Evolutionary conservation across 1,140 invertebrate species (phyloP).

Genomic region (Metaphire vulgaris): DNA sequence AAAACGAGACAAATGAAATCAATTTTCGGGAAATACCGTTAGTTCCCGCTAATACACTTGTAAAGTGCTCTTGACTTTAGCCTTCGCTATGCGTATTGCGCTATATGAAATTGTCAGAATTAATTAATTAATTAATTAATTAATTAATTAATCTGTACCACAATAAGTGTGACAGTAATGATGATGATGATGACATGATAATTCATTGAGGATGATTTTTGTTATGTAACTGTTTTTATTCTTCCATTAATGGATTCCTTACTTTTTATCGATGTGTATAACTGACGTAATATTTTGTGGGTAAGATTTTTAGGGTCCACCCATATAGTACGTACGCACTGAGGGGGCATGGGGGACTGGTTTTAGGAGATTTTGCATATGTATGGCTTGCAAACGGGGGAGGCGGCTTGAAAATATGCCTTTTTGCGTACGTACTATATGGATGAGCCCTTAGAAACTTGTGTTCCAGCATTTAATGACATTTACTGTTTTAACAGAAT

Average conservation of each 20-base stretch:
- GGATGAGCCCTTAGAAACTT: neutral
- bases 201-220: neutral
- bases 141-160: conserved; percentile 16
- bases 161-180: conserved; percentile 15
- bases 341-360: too few species aligned
- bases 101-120: neutral
- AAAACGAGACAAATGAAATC: conserved; percentile 99
- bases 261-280: too few species aligned
- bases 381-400: neutral
- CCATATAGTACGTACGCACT: too few species aligned
- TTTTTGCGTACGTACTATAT: too few species aligned
- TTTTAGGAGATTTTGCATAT: neutral
- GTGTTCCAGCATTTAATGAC: neutral
- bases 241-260: too few species aligned
- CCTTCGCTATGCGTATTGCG: too few species aligned
- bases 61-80: too few species aligned
- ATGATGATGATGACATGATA: too few species aligned
- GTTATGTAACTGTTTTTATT: neutral
- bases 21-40: conserved; percentile 99
- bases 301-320: too few species aligned
- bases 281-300: too few species aligned
- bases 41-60: conserved; percentile 55
- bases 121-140: neutral
- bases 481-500: neutral
- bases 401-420: too few species aligned